These are phyloP conservation scores for Venustoraphidia nigricollis DNA, from an alignment of 2,888 invertebrate genomes.

Conservation along the genomic window DNA sequence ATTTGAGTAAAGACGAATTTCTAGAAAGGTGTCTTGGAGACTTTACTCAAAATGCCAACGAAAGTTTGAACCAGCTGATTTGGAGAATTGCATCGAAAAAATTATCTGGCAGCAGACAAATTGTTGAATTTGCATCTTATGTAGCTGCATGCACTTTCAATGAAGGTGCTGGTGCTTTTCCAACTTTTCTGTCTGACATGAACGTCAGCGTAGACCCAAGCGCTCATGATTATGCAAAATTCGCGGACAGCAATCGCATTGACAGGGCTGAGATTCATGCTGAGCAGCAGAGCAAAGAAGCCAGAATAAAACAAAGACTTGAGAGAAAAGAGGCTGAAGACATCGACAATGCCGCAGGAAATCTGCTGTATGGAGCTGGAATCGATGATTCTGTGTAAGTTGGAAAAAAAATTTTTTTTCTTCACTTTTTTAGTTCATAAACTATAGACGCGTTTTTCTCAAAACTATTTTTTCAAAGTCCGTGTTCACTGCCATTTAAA, in stretches of 20 bases:
- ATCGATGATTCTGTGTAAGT: too few relatives aligned
- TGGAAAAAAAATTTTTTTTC: slow-evolving; percentile 5
- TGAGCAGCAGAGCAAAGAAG: slow-evolving; percentile 11
- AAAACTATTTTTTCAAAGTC: slow-evolving; percentile 4
- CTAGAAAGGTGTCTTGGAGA: slow-evolving; percentile 13
- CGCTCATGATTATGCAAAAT: slow-evolving; percentile 3
- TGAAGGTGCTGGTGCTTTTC: slow-evolving; percentile 10
- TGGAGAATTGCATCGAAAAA: slow-evolving; percentile 13
- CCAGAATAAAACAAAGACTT: slow-evolving; percentile 11
- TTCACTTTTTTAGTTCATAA: slow-evolving; percentile 6
- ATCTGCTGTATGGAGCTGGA: slow-evolving; percentile 11
- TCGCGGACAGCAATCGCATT: slow-evolving; percentile 6
- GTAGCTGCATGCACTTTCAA: slow-evolving; percentile 8
- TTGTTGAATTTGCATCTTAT: slow-evolving; percentile 9
- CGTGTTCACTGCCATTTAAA: too few relatives aligned
- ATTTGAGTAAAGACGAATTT: slow-evolving; percentile 11
- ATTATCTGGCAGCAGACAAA: slow-evolving; percentile 10
- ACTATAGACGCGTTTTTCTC: slow-evolving; percentile 9
- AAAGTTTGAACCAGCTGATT: slow-evolving; percentile 12
- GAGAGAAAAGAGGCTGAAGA: slow-evolving; percentile 5
- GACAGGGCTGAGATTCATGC: slow-evolving; percentile 4
- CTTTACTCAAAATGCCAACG: slow-evolving; percentile 13
- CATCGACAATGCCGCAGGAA: slow-evolving; percentile 9
- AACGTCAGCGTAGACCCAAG: slow-evolving; percentile 6
- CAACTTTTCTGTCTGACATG: too few relatives aligned